Evolutionary conservation across 2,797 vertebrate species (phyloP).

Genomic region (Aeoliscus strigatus): DNA sequence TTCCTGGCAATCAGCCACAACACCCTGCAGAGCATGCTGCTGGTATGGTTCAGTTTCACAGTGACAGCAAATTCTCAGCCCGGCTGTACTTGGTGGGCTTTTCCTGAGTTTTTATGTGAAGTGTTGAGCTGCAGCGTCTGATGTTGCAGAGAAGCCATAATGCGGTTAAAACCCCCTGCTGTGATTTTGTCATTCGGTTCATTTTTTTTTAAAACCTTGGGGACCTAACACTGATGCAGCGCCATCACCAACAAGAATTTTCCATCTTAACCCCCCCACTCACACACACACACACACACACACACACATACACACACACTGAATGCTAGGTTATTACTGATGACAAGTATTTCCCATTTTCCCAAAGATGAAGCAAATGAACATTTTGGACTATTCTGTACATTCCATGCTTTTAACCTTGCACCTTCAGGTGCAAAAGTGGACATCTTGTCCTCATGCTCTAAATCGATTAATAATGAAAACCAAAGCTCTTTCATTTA

Average conservation of each 20-base stretch:
- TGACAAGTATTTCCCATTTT: conserved; percentile 65
- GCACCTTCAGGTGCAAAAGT: no score
- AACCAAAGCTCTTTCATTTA: no score
- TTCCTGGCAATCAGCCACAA: no score
- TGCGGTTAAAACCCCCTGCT: conserved; percentile 28
- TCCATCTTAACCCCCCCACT: conserved; percentile 51
- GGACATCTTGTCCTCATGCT: no score
- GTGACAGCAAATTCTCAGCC: background rate
- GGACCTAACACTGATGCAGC: conserved; percentile 57
- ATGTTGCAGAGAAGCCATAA: background rate
- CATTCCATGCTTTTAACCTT: conserved; percentile 58
- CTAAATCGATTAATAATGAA: no score
- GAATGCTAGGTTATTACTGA: conserved; percentile 49
- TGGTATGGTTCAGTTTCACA: no score
- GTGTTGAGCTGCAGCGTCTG: background rate
- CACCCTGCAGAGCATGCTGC: no score
- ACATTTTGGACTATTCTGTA: conserved; percentile 34
- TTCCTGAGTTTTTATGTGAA: conserved; percentile 4
- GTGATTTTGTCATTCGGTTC: conserved; percentile 39
- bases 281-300: conserved; percentile 17
- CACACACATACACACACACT: conserved; percentile 17
- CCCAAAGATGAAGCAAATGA: conserved; percentile 51
- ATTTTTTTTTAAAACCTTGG: conserved; percentile 25
- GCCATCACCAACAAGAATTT: conserved; percentile 62
- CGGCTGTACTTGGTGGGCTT: background rate